Base-by-base conservation (phyloP, 2,888 invertebrate species). In the Temnothorax unifasciatus region DNA sequence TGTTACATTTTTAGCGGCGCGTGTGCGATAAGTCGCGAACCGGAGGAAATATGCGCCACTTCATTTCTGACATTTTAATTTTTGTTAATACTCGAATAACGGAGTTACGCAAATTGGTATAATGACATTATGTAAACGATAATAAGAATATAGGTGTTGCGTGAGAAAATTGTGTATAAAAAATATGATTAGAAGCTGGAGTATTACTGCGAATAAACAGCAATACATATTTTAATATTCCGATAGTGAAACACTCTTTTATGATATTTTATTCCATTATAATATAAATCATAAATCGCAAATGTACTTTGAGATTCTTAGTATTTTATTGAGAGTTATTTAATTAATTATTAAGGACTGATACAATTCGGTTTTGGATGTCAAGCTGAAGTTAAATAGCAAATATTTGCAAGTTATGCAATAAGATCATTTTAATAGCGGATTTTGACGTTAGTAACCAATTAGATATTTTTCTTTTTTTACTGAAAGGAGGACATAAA, bases 11-110 rank as follows among this genome's bases (percentile, higher is more conserved):
- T 63, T 63, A 75, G 34, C 63, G 15, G 47, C 47, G 61, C 41
- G 59, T 34, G 63, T 61, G 47, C 8, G 61, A 34, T 75, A 75
- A 75, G 61, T 47, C 47, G 47, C 21, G 21, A 44, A 47, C 47
- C 61, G 29, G 66, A 66, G 44, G 25, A 66, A 66, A 50, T 76
- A 75, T 75, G 47, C 47, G 47, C 59, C 25, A 74, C 61, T 47
- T 61, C 25, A 64, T 76, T 66, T 52, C 50, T 66, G 52, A 52
- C 52, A 76, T 66, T 66, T 64, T 66, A 25, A 66, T 66, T 66
- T 66, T 66, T 13, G 52, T 52, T 66, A 63, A 15, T 52, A 18
- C 50, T 76, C 47, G 63, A 50, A 61, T 61, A 9, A 21, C 18
- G 21, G 34, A 52, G 34, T 64, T 76, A 64, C 21, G 50, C 18